These are phyloP conservation scores for Nothura maculosa DNA, from an alignment of 2,797 vertebrate genomes.

Conservation along the genomic window DNA sequence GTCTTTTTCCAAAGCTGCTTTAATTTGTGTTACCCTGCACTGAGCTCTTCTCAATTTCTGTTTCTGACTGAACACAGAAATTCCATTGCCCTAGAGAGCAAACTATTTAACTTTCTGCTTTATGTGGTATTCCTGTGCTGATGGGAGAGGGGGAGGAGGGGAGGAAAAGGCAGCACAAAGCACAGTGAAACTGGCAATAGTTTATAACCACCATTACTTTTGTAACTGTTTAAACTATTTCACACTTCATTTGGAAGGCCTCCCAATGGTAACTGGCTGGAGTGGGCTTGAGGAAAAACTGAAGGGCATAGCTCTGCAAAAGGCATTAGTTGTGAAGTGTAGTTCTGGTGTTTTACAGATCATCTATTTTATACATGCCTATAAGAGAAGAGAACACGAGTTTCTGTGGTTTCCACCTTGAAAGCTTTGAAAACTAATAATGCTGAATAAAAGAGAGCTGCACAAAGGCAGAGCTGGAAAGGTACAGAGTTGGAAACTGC, in stretches of 20 bases:
- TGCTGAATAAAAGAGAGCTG: not conserved
- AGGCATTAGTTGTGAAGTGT: not conserved
- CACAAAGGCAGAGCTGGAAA: not conserved
- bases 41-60: not conserved
- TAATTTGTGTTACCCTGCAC: not conserved
- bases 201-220: slow-evolving; percentile 45
- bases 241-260: slow-evolving; percentile 57
- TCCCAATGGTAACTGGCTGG: not conserved
- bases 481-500: not conserved
- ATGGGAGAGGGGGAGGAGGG: not conserved
- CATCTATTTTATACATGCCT: not conserved
- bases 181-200: slow-evolving; percentile 27
- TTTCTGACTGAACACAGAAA: not conserved
- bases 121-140: not conserved
- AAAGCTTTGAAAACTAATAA: not conserved
- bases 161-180: not conserved
- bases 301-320: not conserved
- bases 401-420: not conserved
- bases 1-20: not conserved
- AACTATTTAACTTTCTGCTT: slow-evolving; percentile 43
- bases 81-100: not conserved
- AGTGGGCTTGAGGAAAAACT: slow-evolving; percentile 18
- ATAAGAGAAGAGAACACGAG: not conserved
- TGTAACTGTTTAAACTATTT: slow-evolving; percentile 59
- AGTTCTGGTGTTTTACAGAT: not conserved